Conservation (phyloP, 2,797 vertebrate species). For the Chloroceryle inda region DNA sequence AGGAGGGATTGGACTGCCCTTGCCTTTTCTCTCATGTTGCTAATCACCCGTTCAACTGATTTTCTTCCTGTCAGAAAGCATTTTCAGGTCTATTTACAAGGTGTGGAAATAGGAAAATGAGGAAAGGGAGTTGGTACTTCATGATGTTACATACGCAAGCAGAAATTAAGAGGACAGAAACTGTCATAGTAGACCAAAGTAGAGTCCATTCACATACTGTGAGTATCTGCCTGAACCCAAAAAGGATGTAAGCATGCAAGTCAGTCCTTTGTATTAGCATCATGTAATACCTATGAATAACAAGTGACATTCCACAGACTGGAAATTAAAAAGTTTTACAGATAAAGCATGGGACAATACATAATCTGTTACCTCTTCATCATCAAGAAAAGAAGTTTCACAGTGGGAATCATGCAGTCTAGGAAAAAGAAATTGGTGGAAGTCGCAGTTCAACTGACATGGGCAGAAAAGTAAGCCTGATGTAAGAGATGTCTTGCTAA, state of each 20-base stretch:
- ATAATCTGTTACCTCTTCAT: background rate
- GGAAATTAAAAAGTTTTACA: background rate
- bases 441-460: background rate
- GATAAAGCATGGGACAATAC: background rate
- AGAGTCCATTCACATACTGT: background rate
- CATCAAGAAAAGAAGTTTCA: background rate
- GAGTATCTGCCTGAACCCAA: background rate
- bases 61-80: background rate
- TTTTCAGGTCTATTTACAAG: background rate
- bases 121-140: background rate
- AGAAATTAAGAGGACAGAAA: background rate
- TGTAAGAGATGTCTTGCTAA: background rate
- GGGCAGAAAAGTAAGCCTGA: background rate
- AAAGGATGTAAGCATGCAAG: background rate
- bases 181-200: background rate
- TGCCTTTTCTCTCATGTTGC: background rate
- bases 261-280: background rate
- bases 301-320: background rate
- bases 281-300: background rate
- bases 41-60: background rate
- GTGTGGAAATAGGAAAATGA: background rate
- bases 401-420: background rate
- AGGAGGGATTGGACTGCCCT: background rate
- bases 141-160: background rate
- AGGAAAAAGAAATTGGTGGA: background rate